These are phyloP conservation scores for Rhinopomastus cyanomelas DNA, from an alignment of 2,113 vertebrate genomes.

Conservation along the genomic window DNA sequence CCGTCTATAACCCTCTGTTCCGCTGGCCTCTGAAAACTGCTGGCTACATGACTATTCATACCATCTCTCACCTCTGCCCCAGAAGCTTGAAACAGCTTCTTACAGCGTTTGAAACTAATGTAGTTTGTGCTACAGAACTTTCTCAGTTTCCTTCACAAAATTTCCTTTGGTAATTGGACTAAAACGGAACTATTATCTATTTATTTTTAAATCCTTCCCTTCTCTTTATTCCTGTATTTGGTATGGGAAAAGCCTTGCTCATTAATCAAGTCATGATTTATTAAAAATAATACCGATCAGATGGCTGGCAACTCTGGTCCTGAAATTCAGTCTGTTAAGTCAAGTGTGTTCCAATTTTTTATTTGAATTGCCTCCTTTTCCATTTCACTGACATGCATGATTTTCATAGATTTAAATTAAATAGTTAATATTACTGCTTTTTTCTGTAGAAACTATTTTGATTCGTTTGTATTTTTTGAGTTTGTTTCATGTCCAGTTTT, in stretches of 20 bases:
- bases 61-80: not conserved
- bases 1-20: conserved; percentile 33
- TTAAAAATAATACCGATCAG: conserved; percentile 36
- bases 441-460: conserved; percentile 60
- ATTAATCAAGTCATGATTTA: not conserved
- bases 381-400: conserved; percentile 50
- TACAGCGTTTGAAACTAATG: not conserved
- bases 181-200: not conserved
- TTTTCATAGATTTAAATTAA: conserved; percentile 51
- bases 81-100: conserved; percentile 15
- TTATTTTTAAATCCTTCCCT: not conserved
- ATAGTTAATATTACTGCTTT: conserved; percentile 16
- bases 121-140: not conserved
- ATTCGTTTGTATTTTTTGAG: conserved; percentile 55
- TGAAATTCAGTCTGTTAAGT: conserved; percentile 48
- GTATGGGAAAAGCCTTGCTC: conserved; percentile 10
- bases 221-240: conserved; percentile 14
- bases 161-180: not conserved
- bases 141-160: not conserved
- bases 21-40: conserved; percentile 55
- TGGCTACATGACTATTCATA: conserved; percentile 58
- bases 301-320: conserved; percentile 56
- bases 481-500: conserved; percentile 38
- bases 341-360: conserved; percentile 22
- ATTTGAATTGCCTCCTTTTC: conserved; percentile 55